Conservation (phyloP, 1,140 invertebrate species). For the Radopholus similis region DNA sequence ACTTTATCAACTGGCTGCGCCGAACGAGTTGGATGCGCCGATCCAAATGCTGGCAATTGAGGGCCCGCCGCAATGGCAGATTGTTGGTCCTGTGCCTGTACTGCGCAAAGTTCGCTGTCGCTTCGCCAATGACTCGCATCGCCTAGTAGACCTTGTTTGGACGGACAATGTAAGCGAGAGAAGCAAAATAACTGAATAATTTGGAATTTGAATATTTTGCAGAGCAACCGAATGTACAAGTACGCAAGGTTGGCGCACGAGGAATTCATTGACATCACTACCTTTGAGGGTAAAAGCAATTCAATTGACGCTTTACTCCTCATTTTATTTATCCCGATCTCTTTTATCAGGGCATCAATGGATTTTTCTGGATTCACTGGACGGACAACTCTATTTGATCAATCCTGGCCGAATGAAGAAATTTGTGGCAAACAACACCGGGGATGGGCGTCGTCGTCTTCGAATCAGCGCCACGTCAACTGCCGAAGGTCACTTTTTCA, state of each 20-base stretch:
- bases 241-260: not conserved
- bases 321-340: not conserved
- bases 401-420: not conserved
- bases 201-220: not conserved
- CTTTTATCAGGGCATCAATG: not conserved
- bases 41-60: not conserved
- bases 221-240: not conserved
- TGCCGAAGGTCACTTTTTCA: not conserved
- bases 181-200: too few species aligned
- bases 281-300: not conserved
- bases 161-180: not conserved
- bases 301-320: not conserved
- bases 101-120: not conserved
- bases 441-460: not conserved
- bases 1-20: not conserved
- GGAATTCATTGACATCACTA: not conserved
- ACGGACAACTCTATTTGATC: not conserved
- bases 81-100: not conserved
- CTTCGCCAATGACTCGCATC: not conserved
- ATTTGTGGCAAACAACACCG: not conserved
- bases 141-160: not conserved
- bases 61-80: not conserved
- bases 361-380: not conserved
- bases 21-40: not conserved
- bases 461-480: not conserved